phyloP scores from a whole-genome alignment of 2,888 invertebrate genomes.

The Andrena dorsata region DNA sequence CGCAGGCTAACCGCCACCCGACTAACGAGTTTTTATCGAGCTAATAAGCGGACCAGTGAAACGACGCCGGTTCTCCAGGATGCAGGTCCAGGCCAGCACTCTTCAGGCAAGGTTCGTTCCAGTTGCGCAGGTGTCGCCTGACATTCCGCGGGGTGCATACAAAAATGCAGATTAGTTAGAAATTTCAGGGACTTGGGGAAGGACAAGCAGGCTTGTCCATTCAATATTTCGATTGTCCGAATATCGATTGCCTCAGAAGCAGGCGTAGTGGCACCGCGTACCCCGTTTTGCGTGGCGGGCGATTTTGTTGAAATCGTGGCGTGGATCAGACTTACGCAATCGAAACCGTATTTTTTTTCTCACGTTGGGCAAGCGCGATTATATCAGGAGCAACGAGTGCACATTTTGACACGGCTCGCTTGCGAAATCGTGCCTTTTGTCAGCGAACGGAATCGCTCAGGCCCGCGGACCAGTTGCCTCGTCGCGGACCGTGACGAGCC shows the following conservation, averaged over 20 bases:
- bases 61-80: constrained; percentile 45
- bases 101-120: constrained; percentile 29
- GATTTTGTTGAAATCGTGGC: neutral
- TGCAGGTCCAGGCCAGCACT: constrained; percentile 7
- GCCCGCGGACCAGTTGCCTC: constrained; percentile 41
- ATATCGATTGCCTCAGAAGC: too few relatives aligned
- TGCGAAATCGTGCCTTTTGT: constrained; percentile 61
- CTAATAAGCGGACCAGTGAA: constrained; percentile 59
- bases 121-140: constrained; percentile 35
- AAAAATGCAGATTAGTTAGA: constrained; percentile 34
- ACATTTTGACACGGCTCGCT: constrained; percentile 62
- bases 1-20: constrained; percentile 23
- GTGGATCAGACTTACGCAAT: constrained; percentile 1
- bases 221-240: neutral
- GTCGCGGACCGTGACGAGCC: constrained; percentile 41
- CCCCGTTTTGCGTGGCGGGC: neutral
- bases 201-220: neutral
- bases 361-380: constrained; percentile 55
- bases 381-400: constrained; percentile 55
- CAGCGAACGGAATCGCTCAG: constrained; percentile 34
- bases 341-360: constrained; percentile 6
- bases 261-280: too few relatives aligned
- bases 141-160: neutral
- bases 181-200: neutral
- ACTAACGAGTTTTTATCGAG: constrained; percentile 61